phyloP scores from a whole-genome alignment of 2,888 invertebrate genomes.

The Cataglyphis rosenhaueri region DNA sequence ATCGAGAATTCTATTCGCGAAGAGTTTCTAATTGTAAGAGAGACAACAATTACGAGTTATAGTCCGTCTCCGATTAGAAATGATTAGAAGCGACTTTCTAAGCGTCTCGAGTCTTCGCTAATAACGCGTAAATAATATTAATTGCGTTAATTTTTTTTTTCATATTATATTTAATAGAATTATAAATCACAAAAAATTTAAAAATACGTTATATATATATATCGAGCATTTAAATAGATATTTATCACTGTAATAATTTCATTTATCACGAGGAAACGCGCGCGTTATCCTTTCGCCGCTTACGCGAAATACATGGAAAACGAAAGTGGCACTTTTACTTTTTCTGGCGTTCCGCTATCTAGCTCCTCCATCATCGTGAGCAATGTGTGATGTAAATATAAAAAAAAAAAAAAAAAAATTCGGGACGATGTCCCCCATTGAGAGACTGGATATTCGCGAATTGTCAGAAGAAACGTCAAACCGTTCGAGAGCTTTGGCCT shows the following conservation, averaged over 20 bases:
- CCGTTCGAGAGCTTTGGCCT: neutral
- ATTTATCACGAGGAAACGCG: constrained; percentile 20
- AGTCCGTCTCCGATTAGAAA: constrained; percentile 25
- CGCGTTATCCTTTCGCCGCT: constrained; percentile 32
- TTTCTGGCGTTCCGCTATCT: constrained; percentile 47
- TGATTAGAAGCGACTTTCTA: constrained; percentile 43
- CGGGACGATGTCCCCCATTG: neutral
- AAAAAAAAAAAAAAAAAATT: neutral
- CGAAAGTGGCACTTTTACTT: constrained; percentile 56
- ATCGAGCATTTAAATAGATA: neutral
- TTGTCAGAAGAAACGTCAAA: neutral
- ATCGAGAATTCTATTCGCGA: constrained; percentile 19
- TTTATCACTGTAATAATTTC: neutral
- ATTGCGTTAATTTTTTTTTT: neutral
- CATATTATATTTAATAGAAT: neutral
- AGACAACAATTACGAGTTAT: constrained; percentile 21
- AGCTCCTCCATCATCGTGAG: neutral
- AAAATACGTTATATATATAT: neutral
- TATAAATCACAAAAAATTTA: neutral
- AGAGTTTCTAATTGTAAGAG: constrained; percentile 11
- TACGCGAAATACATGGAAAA: constrained; percentile 29
- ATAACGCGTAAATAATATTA: neutral
- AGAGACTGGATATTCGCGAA: neutral
- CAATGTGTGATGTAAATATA: constrained; percentile 10
- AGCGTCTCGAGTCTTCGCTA: constrained; percentile 17